phyloP scores from a whole-genome alignment of 2,888 invertebrate genomes.

The Zaprionus obscuricornis region DNA sequence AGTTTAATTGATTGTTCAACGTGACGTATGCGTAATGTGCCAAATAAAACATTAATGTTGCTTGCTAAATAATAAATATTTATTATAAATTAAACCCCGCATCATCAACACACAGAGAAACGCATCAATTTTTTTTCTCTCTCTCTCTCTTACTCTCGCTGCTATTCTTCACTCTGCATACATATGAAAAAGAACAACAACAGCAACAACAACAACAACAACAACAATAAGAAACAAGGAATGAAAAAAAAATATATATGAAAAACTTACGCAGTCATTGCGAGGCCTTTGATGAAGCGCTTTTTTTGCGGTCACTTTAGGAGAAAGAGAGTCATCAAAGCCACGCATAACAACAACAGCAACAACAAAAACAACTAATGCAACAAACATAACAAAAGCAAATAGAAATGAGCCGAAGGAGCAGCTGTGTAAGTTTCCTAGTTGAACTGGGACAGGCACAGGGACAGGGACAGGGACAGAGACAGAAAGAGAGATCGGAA shows the following conservation, averaged over 20 bases:
- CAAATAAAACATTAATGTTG: conserved; percentile 32
- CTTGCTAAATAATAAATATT: conserved; percentile 52
- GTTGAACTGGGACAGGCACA: conserved; percentile 7
- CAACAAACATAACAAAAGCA: conserved; percentile 64
- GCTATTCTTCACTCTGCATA: conserved; percentile 24
- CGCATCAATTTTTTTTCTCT: background rate
- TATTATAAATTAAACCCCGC: conserved; percentile 33
- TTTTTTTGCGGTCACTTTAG: conserved; percentile 52
- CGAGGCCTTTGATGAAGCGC: conserved; percentile 69
- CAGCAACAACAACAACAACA: background rate
- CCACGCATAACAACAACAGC: conserved; percentile 44
- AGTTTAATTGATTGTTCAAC: conserved; percentile 7
- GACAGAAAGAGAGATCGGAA: conserved; percentile 10
- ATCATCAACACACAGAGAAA: background rate
- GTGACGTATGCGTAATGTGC: conserved; percentile 48
- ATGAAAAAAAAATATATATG: too few relatives aligned
- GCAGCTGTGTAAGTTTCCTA: conserved; percentile 46
- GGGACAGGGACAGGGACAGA: conserved; percentile 13
- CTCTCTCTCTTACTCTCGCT: background rate
- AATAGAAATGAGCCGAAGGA: conserved; percentile 64
- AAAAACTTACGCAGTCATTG: conserved; percentile 71
- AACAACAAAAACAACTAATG: conserved; percentile 13
- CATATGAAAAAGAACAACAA: conserved; percentile 42
- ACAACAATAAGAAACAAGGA: background rate
- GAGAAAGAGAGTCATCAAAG: conserved; percentile 70